A percentile compares a stretch with the other conserved stretches of the same genome.
Conservation (phyloP, 1,140 invertebrate genomes). For the Bradysia coprophila region DNA sequence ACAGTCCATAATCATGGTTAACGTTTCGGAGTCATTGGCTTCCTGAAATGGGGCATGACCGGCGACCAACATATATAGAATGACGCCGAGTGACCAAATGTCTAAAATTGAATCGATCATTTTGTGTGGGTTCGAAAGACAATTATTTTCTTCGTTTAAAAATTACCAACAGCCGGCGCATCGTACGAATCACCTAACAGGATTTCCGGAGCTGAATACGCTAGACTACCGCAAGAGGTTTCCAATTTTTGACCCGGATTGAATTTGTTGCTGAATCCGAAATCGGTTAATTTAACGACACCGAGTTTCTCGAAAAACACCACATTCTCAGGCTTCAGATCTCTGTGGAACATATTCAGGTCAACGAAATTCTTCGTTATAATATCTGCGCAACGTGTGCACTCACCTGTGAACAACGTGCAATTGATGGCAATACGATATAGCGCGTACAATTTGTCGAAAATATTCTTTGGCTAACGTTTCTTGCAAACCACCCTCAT, state of each 20-base stretch:
- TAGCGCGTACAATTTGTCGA: constrained; percentile 88
- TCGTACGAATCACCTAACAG: constrained; percentile 89
- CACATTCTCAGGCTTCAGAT: constrained; percentile 97
- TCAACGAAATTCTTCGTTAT: no score
- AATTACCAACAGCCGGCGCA: constrained; percentile 72
- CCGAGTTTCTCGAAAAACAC: constrained; percentile 96
- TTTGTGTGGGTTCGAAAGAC: not conserved
- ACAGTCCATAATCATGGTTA: constrained; percentile 99
- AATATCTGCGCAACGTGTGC: not conserved
- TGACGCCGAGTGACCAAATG: constrained; percentile 97
- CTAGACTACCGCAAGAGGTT: constrained; percentile 97
- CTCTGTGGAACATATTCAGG: constrained; percentile 82
- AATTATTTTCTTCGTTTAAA: not conserved
- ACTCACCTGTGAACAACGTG: constrained; percentile 72
- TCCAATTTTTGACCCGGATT: constrained; percentile 93
- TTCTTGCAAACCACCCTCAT: constrained; percentile 63
- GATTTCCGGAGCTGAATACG: constrained; percentile 98
- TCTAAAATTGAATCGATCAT: constrained; percentile 33
- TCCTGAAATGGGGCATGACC: constrained; percentile 96
- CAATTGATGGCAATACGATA: constrained; percentile 90
- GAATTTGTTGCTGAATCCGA: constrained; percentile 97
- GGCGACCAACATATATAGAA: constrained; percentile 96
- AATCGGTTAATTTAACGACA: constrained; percentile 96
- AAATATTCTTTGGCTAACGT: constrained; percentile 83
- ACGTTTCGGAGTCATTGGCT: constrained; percentile 96